These are phyloP conservation scores for Patiria miniata DNA, from an alignment of 35 echinoderm and acorn worm genomes.

Conservation along the genomic window DNA sequence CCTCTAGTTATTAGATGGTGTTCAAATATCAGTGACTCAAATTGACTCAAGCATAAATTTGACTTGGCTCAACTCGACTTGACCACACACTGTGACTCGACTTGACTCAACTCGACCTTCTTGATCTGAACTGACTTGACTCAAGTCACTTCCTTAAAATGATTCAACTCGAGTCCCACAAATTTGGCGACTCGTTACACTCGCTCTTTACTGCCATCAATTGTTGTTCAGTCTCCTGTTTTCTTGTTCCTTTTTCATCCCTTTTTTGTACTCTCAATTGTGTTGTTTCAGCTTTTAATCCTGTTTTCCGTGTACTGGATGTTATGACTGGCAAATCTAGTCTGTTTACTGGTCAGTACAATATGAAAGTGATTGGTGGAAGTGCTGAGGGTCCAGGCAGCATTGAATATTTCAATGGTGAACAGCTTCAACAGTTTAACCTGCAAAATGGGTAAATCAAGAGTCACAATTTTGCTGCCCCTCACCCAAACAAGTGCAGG, in stretches of 20 bases:
- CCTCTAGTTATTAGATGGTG: too few relatives aligned
- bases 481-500: too few relatives aligned
- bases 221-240: neutral
- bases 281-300: conserved; percentile 44
- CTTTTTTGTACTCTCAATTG: neutral
- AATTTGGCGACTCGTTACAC: too few relatives aligned
- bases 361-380: conserved; percentile 46
- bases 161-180: too few relatives aligned
- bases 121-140: too few relatives aligned
- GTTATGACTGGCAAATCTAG: conserved; percentile 43
- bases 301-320: conserved; percentile 49
- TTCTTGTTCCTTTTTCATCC: neutral
- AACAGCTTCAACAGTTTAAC: conserved; percentile 45
- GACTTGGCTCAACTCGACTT: too few relatives aligned
- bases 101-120: too few relatives aligned
- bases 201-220: too few relatives aligned
- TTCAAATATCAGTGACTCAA: too few relatives aligned
- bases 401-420: conserved; percentile 8
- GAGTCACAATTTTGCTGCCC: neutral
- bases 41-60: too few relatives aligned
- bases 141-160: too few relatives aligned
- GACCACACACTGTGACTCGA: too few relatives aligned
- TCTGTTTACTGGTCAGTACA: conserved; percentile 39
- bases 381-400: conserved; percentile 15
- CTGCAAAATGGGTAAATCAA: conserved; percentile 39